A percentile compares a stretch with the other conserved stretches of the same genome.
These are phyloP conservation scores for Buathra laborator DNA, from an alignment of 2,888 invertebrate species.

Conservation along the genomic window DNA sequence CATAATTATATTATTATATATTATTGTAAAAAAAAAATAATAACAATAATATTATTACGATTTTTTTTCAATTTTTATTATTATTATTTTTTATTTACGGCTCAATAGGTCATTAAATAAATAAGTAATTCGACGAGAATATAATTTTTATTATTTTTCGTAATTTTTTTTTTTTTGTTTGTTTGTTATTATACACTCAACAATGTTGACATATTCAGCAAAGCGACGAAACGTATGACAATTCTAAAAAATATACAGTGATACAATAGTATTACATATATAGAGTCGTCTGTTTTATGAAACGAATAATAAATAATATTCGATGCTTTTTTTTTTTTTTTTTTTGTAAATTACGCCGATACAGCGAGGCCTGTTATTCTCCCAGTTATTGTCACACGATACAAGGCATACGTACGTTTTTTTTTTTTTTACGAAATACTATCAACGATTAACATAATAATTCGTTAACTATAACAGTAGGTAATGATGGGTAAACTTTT, in stretches of 20 bases:
- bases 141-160: neutral
- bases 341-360: neutral
- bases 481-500: neutral
- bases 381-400: slow-evolving; percentile 50
- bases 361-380: slow-evolving; percentile 6
- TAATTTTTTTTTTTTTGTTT: neutral
- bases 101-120: neutral
- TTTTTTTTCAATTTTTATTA: too few relatives aligned
- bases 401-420: slow-evolving; percentile 16
- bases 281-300: neutral
- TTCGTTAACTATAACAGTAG: neutral
- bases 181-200: neutral
- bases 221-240: neutral
- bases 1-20: too few relatives aligned
- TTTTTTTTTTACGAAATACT: neutral
- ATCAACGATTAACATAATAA: neutral
- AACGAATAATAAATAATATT: slow-evolving; percentile 1
- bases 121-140: slow-evolving; percentile 35
- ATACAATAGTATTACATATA: slow-evolving; percentile 9
- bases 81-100: neutral
- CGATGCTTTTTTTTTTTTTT: slow-evolving; percentile 1
- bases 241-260: slow-evolving; percentile 30
- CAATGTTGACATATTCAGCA: slow-evolving; percentile 10
- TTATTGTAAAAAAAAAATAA: too few relatives aligned
- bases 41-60: too few relatives aligned